Evolutionary conservation across 2,888 invertebrate genomes (phyloP), one percentile per base, ranked within the genome.

Genomic region (Heliconius sara): DNA sequence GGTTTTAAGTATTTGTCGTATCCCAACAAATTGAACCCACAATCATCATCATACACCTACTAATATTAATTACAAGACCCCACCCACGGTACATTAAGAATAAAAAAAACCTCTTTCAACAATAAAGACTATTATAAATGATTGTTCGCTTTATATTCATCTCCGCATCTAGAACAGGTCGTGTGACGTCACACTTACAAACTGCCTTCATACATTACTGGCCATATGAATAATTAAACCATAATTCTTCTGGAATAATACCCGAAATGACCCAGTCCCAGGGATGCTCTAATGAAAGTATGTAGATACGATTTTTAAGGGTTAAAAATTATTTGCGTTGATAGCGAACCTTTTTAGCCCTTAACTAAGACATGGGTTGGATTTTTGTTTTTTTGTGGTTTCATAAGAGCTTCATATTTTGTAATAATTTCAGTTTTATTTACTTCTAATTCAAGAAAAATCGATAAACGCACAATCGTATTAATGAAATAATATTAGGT

Each of bases 191-290:
- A 75, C 72, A 73, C 60, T 73, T 39, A 73, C 57, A 74, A 67
- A 78, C 57, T 72, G 78, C 66, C 67, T 39, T 68, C 75, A 70
- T 79, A 75, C 63, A 79, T 79, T 68, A 75, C 79, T 79, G 75
- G 30, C 79, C 74, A 43, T 75, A 75, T 79, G 75, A 79, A 79
- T 79, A 79, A 79, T 79, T 79, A 79, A 74, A n/a, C 39, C 76
- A 79, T 79, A 76, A 76, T 65, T 76, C 79, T 76, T 52, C 43
- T 76, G 13, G 52, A 76, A 76, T 79, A 71, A 72, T 76, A 79
- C 71, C 71, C 72, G 43, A 63, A 19, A 79, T 27, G 57, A 66
- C 66, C 76, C 19, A 34, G 63, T 66, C 63, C 71, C 72, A 16
- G 52, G 60, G 66, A 76, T 57, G 65, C 30, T 25, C 43, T 70